Evolutionary conservation across 23 tunicate genomes (phyloP), one percentile per base, ranked within the genome.

Genomic region (Oikopleura albicans): DNA sequence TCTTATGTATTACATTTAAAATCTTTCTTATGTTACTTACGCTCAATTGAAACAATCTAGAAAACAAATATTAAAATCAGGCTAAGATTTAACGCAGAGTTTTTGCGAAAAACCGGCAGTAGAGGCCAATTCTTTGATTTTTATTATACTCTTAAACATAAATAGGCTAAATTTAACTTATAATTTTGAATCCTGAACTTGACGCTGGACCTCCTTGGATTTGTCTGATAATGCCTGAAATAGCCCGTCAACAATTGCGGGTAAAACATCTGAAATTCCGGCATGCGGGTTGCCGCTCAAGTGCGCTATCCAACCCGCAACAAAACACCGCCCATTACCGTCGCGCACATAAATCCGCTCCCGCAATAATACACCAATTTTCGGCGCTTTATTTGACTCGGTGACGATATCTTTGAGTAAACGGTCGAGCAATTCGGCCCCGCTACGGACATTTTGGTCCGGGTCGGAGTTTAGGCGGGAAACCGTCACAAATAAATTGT

Each of bases 341-440:
- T 71, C 79, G 36, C 28, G 2, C 2, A 29, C 79, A 71, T 71
- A 71, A 71, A 71, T 29, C 31, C 86, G 35, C 59, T 66, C 49
- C 85, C 40, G 39, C 40, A 75, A 76, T 87, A 93, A 40, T 83
- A 40, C 0, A 40, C 56, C 91, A 89, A 90, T 1, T 86, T 75
- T 0, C 75, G 84, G 76, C 86, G 75, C 29, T 83, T 76, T 40
- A 84, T 86, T 83, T 84, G 87, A 12, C 31, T 71, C 79, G 33
- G 35, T 16, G 37, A 71, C 79, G 37, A 71, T 71, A 71, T 71
- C 79, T 71, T 29, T 16, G 28, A 71, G 37, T 12, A 71, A 29
- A 27, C 79, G 79, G 31, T 71, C 79, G 27, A 71, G 79, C 2
- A 71, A 29, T 29, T 71, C 79, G 33, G 79, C 35, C 4, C 79